Conservation (phyloP, 1,140 invertebrate species). For the Gryon sp. region DNA sequence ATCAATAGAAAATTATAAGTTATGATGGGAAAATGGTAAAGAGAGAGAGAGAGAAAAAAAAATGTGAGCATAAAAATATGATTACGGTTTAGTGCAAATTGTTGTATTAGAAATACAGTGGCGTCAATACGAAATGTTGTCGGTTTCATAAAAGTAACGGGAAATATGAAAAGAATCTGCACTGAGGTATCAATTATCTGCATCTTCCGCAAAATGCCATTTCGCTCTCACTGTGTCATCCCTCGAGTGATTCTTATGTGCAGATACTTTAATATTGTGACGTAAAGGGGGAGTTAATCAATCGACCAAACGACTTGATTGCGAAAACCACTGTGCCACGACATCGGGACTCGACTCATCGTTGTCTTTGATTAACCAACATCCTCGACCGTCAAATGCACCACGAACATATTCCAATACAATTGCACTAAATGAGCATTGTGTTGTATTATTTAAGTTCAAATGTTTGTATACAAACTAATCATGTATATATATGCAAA, state of each 20-base stretch:
- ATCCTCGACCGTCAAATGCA: constrained; percentile 64
- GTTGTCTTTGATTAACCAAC: constrained; percentile 59
- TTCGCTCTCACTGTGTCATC: constrained; percentile 61
- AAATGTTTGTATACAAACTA: too few relatives aligned
- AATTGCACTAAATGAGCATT: too few relatives aligned
- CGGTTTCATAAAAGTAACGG: constrained; percentile 25
- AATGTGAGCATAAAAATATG: too few relatives aligned
- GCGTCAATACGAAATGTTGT: constrained; percentile 4
- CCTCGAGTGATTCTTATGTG: constrained; percentile 54
- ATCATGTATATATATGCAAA: too few relatives aligned
- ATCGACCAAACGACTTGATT: constrained; percentile 59
- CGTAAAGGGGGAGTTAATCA: constrained; percentile 65
- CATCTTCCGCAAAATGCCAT: constrained; percentile 65
- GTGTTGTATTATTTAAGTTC: too few relatives aligned
- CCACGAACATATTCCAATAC: constrained; percentile 58
- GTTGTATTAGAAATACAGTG: neutral
- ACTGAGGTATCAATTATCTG: constrained; percentile 58
- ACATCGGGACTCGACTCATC: constrained; percentile 62
- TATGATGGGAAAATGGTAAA: too few relatives aligned
- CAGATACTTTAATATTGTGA: constrained; percentile 62
- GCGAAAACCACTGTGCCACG: constrained; percentile 60
- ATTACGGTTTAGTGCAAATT: too few relatives aligned
- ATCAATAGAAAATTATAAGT: too few relatives aligned
- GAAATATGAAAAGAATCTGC: constrained; percentile 31
- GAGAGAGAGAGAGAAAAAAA: neutral